Conservation (phyloP, 2,888 invertebrate genomes). For the Masnerella sp. region DNA sequence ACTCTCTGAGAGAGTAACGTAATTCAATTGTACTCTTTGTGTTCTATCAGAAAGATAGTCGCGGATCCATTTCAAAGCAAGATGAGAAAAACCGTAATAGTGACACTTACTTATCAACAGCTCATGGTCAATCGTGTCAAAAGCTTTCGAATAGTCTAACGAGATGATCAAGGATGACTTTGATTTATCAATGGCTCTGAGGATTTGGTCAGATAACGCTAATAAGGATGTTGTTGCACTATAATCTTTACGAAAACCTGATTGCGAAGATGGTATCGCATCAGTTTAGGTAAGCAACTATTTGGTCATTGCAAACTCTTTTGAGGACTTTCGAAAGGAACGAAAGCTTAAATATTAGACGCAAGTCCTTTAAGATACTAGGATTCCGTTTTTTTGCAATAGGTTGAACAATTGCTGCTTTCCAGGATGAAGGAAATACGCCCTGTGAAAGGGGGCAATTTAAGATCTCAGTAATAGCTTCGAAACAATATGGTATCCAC, state of each 20-base stretch:
- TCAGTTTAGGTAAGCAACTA: neutral
- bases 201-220: neutral
- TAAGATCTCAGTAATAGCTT: too few species aligned
- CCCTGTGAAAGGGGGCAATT: too few species aligned
- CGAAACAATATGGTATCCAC: neutral
- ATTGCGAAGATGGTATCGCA: constrained; percentile 9
- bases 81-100: constrained; percentile 2
- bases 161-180: constrained; percentile 2
- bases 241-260: constrained; percentile 4
- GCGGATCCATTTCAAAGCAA: neutral
- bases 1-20: neutral
- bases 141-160: constrained; percentile 8
- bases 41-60: neutral
- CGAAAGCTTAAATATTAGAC: neutral
- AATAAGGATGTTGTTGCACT: constrained; percentile 1
- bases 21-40: neutral
- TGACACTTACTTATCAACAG: neutral
- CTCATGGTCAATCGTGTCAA: constrained; percentile 7
- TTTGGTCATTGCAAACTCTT: constrained; percentile 1
- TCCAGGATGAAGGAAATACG: neutral
- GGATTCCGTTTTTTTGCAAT: constrained; percentile 2
- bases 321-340: neutral
- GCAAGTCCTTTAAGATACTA: neutral
- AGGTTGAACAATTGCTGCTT: neutral
- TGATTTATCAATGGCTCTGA: neutral